Base-by-base conservation (phyloP, 1,140 invertebrate genomes). In the Camponotus pennsylvanicus region DNA sequence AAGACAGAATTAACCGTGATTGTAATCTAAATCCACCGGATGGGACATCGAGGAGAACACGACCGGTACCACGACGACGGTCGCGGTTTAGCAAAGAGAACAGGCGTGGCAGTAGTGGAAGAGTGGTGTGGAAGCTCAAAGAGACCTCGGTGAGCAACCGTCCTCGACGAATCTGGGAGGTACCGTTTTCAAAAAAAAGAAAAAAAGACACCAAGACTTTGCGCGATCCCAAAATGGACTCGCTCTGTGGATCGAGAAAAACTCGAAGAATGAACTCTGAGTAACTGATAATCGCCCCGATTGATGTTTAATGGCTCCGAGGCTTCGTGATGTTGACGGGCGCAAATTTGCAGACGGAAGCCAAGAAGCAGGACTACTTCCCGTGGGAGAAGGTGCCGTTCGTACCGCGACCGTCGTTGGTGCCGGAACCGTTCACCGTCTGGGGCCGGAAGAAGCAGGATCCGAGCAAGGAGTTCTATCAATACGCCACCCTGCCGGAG, bases 381-480 rank as follows among this genome's bases (percentile, higher is more conserved):
- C 97, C 97, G 89, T 98, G 97, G 97, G 97, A 98, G 94, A 97
- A 97, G 96, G 97, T 97, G 92, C 97, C 98, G 88, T 97, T 96
- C 93, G 97, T 98, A 89, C 97, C 98, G 86, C 96, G 98, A 86
- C 97, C 98, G 86, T 97, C 97, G 90, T 96, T 98, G 92, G 97
- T 98, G 86, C 96, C 97, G 70, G 97, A 97, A 93, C 97, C 97
- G 61, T 96, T 98, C 93, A 98, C 97, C 85, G 97, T 97, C 71
- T 98, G 97, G 95, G 97, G 97, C 37, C 96, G 96, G 59, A 95
- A 96, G 91, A 93, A 90, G 67, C 90, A 94, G 78, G 92, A 95
- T 85, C 95, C 96, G 13, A 76, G 92, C 11, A 93, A 94, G 82
- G 93, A 95, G 59, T 94, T 95, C 82, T 95, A 95, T 87, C 94